A percentile compares a stretch with the other conserved stretches of the same genome.
These are phyloP conservation scores for Meiosimyza decipiens DNA, from an alignment of 2,888 invertebrate genomes.

Conservation along the genomic window DNA sequence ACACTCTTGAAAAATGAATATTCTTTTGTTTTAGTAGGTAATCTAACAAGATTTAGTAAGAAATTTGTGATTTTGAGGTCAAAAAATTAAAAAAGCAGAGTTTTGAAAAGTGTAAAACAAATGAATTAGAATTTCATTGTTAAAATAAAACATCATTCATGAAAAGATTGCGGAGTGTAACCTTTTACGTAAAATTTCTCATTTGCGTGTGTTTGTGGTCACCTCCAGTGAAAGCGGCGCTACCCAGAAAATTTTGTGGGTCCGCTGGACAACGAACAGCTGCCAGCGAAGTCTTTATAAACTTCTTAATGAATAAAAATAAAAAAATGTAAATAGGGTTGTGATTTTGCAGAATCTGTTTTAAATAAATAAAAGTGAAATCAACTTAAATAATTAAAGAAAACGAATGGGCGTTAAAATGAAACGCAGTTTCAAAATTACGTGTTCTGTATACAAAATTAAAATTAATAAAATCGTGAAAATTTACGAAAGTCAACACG, in stretches of 20 bases:
- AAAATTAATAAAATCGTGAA: slow-evolving; percentile 19
- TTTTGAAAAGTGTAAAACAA: not conserved
- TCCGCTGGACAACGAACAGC: not conserved
- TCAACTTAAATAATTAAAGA: not conserved
- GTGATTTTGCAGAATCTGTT: not conserved
- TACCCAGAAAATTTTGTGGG: not conserved
- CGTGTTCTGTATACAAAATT: slow-evolving; percentile 40
- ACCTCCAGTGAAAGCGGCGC: slow-evolving; percentile 19
- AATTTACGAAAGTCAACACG: slow-evolving; percentile 2
- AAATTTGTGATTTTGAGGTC: not conserved
- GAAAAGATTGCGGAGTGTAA: not conserved
- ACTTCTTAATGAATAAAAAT: slow-evolving; percentile 8
- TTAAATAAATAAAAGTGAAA: slow-evolving; percentile 1
- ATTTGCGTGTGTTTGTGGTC: slow-evolving; percentile 49
- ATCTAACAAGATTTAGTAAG: too few species aligned
- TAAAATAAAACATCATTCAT: not conserved
- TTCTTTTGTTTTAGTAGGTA: too few species aligned
- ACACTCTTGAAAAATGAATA: not conserved
- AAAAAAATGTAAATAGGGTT: not conserved
- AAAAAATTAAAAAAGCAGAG: not conserved
- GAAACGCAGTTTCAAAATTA: slow-evolving; percentile 14
- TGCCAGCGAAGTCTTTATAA: not conserved
- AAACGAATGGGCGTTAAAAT: not conserved
- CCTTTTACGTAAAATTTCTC: slow-evolving; percentile 23
- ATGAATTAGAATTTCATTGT: not conserved